A percentile compares a stretch with the other conserved stretches of the same genome.
These are phyloP conservation scores for Heliconius ethilla DNA, from an alignment of 2,888 invertebrate species.

Conservation along the genomic window DNA sequence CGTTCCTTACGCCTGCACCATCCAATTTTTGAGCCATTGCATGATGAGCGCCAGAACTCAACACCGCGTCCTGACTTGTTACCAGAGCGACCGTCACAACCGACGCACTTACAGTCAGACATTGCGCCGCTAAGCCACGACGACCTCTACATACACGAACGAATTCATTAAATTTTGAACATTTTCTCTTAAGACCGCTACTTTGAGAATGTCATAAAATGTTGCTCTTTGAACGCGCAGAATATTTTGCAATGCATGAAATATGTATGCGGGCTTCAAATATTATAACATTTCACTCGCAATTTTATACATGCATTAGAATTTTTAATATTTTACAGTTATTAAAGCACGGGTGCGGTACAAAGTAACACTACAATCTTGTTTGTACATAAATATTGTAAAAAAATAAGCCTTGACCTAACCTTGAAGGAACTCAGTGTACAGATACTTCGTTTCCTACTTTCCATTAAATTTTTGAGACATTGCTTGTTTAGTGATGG, in stretches of 20 bases:
- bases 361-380: background rate
- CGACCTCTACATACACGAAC: background rate
- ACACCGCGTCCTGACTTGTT: background rate
- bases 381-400: background rate
- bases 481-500: too few relatives aligned
- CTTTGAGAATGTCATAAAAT: constrained; percentile 18
- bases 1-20: too few relatives aligned
- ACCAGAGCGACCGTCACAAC: background rate
- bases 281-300: constrained; percentile 6
- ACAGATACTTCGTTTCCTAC: too few relatives aligned
- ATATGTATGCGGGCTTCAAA: constrained; percentile 20
- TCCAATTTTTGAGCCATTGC: too few relatives aligned
- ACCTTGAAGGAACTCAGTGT: too few relatives aligned
- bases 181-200: constrained; percentile 11
- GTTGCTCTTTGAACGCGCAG: constrained; percentile 9
- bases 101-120: background rate
- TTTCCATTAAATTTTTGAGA: too few relatives aligned
- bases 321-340: background rate
- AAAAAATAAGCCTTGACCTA: too few relatives aligned
- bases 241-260: constrained; percentile 24
- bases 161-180: constrained; percentile 19
- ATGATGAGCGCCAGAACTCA: background rate
- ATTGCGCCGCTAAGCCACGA: background rate
- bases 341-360: background rate
- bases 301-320: background rate